Conservation (phyloP, 2,888 invertebrate genomes). For the Yponomeuta cagnagella region DNA sequence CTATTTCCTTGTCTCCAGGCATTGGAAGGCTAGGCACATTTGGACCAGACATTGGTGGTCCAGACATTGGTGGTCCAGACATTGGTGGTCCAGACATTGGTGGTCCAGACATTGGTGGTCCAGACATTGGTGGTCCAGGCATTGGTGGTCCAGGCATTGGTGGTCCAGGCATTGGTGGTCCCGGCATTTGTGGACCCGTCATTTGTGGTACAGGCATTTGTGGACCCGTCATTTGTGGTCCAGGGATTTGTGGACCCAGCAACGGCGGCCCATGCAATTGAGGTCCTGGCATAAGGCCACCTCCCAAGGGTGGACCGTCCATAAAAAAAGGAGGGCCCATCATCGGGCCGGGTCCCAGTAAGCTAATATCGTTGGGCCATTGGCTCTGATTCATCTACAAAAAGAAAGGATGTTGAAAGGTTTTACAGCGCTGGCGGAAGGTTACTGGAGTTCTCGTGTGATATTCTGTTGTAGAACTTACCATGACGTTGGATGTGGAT, state of each 20-base stretch:
- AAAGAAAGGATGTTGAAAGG: slow-evolving; percentile 29
- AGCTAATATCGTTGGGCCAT: neutral
- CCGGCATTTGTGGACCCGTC: no score
- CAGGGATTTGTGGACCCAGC: no score
- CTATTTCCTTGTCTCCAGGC: neutral
- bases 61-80: neutral
- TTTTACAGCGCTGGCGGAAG: neutral
- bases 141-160: neutral
- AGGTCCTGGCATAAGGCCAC: no score
- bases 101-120: neutral
- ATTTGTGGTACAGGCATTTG: no score
- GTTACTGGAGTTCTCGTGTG: neutral
- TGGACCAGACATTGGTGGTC: neutral
- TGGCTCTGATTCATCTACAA: neutral
- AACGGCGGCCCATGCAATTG: no score
- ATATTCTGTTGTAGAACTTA: neutral
- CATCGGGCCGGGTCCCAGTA: neutral
- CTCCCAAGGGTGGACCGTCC: no score
- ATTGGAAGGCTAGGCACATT: neutral
- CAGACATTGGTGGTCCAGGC: neutral
- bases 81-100: neutral
- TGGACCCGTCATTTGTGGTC: no score
- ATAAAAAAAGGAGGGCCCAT: neutral
- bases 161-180: no score
- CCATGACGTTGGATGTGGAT: neutral